These are phyloP conservation scores for Amblyraja radiata DNA, from an alignment of 2,797 vertebrate genomes.

Conservation along the genomic window DNA sequence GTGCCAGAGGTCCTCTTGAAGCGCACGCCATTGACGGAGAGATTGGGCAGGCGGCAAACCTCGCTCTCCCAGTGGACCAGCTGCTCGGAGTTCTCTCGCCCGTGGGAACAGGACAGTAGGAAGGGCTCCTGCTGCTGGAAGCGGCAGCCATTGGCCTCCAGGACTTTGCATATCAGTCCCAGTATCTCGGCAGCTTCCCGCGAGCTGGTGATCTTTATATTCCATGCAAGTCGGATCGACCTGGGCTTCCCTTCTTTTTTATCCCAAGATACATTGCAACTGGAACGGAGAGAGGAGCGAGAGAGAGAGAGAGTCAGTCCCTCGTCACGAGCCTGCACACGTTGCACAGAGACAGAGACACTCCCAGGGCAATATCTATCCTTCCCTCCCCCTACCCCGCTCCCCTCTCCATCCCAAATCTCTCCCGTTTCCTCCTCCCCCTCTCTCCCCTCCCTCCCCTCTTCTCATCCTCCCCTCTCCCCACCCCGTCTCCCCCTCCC, in stretches of 20 bases:
- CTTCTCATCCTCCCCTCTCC: no score
- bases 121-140: conserved; percentile 75
- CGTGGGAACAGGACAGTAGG: conserved; percentile 77
- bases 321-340: no score
- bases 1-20: conserved; percentile 77
- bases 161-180: conserved; percentile 70
- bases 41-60: conserved; percentile 76
- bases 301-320: background rate
- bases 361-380: no score
- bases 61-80: conserved; percentile 71
- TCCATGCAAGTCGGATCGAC: conserved; percentile 81
- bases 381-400: no score
- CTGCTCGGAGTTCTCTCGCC: conserved; percentile 67
- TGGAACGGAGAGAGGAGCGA: conserved; percentile 44
- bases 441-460: no score
- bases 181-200: conserved; percentile 74
- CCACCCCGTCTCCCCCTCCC: no score
- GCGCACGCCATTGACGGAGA: conserved; percentile 69
- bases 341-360: no score
- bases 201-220: conserved; percentile 76
- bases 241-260: conserved; percentile 83
- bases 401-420: no score
- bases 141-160: conserved; percentile 69
- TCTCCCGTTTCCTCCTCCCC: no score
- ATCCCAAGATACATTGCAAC: conserved; percentile 93